Evolutionary conservation across 1,140 invertebrate species (phyloP), one percentile per base, ranked within the genome.

Genomic region (Zelostemma sp.): DNA sequence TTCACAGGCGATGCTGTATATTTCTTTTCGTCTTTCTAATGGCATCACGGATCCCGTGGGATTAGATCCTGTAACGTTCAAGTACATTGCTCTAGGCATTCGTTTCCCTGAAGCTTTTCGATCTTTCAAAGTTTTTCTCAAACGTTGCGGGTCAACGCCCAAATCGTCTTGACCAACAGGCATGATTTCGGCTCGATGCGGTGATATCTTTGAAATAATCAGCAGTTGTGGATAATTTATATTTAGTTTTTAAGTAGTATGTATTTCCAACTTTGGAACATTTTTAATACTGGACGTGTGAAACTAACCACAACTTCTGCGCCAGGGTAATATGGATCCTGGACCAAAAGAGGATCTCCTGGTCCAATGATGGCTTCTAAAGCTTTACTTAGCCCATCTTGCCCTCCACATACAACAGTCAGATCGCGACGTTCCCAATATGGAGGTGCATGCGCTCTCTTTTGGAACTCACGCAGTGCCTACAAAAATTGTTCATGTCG

Each of bases 361-460:
- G 86, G 86, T 35, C 88, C 84, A 53, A 92, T 73, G 43, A 90
- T 84, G 80, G 92, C 87, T 65, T 93, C 90, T 1, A 92, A 81
- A 51, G 88, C 87, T 81, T 92, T 91, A 79, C 90, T 91, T 58
- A 94, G 87, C 8, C 91, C 93, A 83, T 93, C 92, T 80, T 93
- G 92, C 47, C 90, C 88, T 8, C 93, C 93, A 61, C 88, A 88
- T 0, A 92, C 92, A 8, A 94, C 85, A 19, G 93, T 78, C 4
- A 93, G 75, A 50, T 91, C 90, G 0, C 85, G 85, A 0, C 87
- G 84, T 12, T 87, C 83, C 85, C 89, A 89, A 1, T 87, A 82
- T 8, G 92, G 91, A 1, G 92, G 91, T 1, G 88, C 85, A 74
- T 94, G 92, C 43, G 90, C 77, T 53, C 84, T 85, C 49, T 87